phyloP scores from a whole-genome alignment of 2,797 vertebrate species.

The Sciurus carolinensis region DNA sequence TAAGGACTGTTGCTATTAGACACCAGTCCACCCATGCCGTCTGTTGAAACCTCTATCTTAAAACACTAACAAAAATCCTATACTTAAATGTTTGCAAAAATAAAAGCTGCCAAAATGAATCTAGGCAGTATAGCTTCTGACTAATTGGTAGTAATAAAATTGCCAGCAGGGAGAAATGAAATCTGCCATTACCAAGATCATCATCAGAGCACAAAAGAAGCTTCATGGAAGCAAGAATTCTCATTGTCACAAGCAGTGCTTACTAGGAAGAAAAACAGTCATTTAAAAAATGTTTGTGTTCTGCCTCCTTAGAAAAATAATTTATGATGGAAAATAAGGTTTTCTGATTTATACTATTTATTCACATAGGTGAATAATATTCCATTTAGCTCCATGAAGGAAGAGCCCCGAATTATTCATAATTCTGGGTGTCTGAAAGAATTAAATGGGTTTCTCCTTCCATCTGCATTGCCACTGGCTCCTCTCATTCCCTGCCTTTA shows the following conservation, averaged over 20 bases:
- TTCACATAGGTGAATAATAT: background rate
- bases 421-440: background rate
- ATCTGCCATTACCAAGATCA: background rate
- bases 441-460: background rate
- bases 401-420: background rate
- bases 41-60: background rate
- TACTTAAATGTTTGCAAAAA: background rate
- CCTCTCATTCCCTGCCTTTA: background rate
- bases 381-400: background rate
- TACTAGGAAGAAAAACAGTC: background rate
- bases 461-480: rapidly evolving
- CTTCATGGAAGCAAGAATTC: background rate
- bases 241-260: background rate
- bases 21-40: background rate
- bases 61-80: background rate
- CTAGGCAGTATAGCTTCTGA: background rate
- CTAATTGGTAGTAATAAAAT: background rate
- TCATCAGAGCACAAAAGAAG: background rate
- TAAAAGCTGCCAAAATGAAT: background rate
- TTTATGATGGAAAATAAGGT: background rate
- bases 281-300: background rate
- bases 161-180: background rate
- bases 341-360: background rate
- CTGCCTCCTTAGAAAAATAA: background rate
- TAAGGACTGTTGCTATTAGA: background rate